These are phyloP conservation scores for Sebastiscus albofasciatus DNA, from an alignment of 2,797 vertebrate species.

Conservation along the genomic window DNA sequence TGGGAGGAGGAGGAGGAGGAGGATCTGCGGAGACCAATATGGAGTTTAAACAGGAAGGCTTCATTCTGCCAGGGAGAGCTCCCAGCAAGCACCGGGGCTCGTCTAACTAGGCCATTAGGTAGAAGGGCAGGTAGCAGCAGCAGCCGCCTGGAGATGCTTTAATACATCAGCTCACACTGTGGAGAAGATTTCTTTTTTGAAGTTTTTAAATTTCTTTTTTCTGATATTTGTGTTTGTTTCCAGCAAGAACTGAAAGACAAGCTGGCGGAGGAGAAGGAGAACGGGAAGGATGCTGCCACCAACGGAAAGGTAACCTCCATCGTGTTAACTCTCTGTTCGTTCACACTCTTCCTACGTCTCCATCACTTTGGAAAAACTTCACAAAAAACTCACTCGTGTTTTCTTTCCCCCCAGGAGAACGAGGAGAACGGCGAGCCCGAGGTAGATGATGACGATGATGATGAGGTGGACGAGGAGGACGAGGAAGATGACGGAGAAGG, in stretches of 20 bases:
- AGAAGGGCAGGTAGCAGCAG: slow-evolving; percentile 27
- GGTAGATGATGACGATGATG: slow-evolving; percentile 93
- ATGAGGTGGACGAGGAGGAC: slow-evolving; percentile 94
- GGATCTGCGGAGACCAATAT: slow-evolving; percentile 46
- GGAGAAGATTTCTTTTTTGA: neutral
- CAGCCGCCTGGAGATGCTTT: neutral
- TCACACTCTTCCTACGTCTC: neutral
- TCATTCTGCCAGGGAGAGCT: slow-evolving; percentile 22
- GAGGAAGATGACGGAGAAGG: slow-evolving; percentile 95
- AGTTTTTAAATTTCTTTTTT: neutral
- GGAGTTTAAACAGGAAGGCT: slow-evolving; percentile 57
- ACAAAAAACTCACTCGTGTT: neutral
- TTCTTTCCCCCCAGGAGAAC: slow-evolving; percentile 83
- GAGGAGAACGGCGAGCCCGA: slow-evolving; percentile 96
- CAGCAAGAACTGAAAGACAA: slow-evolving; percentile 93
- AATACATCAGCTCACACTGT: too few relatives aligned
- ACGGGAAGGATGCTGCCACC: slow-evolving; percentile 91
- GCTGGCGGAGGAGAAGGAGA: slow-evolving; percentile 93
- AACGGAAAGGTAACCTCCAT: slow-evolving; percentile 88
- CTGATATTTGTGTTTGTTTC: neutral
- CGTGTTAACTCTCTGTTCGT: neutral
- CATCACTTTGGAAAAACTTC: neutral
- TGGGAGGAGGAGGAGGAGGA: slow-evolving; percentile 23
- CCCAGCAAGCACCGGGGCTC: slow-evolving; percentile 14
- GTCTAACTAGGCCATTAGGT: slow-evolving; percentile 47